phyloP scores from a whole-genome alignment of 2,113 vertebrate genomes.

The Hydrochoerus hydrochaeris region DNA sequence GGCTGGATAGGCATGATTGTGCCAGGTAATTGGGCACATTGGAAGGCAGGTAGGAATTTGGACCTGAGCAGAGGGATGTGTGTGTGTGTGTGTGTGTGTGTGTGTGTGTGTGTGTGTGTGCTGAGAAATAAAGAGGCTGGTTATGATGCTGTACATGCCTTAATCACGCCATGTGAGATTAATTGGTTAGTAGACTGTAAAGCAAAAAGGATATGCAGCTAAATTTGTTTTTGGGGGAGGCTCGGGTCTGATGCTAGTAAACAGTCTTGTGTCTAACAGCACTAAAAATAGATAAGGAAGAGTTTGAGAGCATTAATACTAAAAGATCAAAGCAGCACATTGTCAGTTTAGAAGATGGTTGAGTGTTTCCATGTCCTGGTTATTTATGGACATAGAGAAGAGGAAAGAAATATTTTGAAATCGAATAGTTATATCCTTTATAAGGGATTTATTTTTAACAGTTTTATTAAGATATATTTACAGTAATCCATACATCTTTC shows the following conservation, averaged over 20 bases:
- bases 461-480: neutral
- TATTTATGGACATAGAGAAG: neutral
- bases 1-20: accelerated
- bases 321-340: neutral
- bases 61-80: neutral
- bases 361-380: neutral
- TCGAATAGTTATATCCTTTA: neutral
- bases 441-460: neutral
- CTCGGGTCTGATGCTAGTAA: neutral
- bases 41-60: neutral
- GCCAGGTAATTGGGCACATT: accelerated
- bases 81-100: too few relatives aligned
- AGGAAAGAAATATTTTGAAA: neutral
- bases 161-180: neutral
- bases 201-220: neutral
- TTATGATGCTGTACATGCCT: neutral
- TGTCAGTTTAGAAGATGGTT: neutral
- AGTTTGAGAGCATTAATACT: neutral
- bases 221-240: neutral
- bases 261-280: neutral
- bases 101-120: neutral
- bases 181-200: neutral
- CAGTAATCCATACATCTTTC: neutral
- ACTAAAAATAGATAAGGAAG: neutral
- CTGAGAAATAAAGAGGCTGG: neutral